Conservation (phyloP, 2,797 vertebrate species). For the Phoeniculus purpureus region DNA sequence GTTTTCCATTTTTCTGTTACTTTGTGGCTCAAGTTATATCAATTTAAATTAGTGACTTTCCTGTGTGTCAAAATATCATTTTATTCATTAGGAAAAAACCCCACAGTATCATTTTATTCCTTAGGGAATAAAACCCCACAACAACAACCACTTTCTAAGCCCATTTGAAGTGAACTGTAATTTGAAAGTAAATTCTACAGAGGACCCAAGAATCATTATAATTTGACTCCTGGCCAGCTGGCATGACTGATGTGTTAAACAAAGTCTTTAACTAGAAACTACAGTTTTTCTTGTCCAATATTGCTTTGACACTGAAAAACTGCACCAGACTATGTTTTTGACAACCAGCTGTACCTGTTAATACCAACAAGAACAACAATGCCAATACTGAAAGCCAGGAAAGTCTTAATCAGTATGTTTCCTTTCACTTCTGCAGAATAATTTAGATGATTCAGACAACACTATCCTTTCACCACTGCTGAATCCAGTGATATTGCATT, state of each 20-base stretch:
- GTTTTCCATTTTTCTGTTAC: neutral
- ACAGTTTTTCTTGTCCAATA: neutral
- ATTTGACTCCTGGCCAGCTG: neutral
- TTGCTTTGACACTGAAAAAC: neutral
- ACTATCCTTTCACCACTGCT: neutral
- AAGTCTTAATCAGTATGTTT: neutral
- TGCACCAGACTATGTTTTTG: neutral
- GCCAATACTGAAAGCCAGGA: neutral
- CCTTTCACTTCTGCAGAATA: neutral
- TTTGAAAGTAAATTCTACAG: neutral
- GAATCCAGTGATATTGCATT: neutral
- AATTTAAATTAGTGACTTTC: neutral
- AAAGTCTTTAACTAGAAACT: neutral
- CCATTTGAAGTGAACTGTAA: neutral
- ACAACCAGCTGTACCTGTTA: neutral
- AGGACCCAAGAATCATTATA: neutral
- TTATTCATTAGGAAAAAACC: neutral
- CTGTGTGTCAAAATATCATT: neutral
- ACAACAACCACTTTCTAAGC: neutral
- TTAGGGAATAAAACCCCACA: accelerated
- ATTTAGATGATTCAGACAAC: conserved; percentile 15
- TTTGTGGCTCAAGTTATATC: neutral
- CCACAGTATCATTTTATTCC: neutral
- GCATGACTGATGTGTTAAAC: neutral
- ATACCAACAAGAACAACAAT: neutral